These are phyloP conservation scores for Caranx ignobilis DNA, from an alignment of 2,113 vertebrate species.

Conservation along the genomic window DNA sequence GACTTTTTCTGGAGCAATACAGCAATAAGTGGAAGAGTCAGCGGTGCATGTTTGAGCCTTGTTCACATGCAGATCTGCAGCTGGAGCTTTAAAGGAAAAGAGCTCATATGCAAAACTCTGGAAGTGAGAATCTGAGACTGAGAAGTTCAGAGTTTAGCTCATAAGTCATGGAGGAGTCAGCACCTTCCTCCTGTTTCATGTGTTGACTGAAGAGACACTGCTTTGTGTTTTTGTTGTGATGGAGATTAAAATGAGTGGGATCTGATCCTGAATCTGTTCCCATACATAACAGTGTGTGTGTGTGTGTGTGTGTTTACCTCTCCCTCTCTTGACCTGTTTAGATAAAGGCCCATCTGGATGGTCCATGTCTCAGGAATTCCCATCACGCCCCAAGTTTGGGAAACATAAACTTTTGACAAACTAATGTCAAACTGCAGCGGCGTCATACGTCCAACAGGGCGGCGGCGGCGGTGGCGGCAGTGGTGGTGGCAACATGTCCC, in stretches of 20 bases:
- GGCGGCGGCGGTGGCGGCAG: too few species aligned
- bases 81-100: background rate
- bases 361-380: background rate
- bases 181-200: background rate
- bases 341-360: slow-evolving; percentile 13
- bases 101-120: too few species aligned
- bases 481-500: background rate
- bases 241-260: too few species aligned
- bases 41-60: background rate
- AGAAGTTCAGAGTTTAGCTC: background rate
- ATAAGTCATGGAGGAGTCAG: background rate
- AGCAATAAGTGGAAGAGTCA: background rate
- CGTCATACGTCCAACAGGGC: background rate
- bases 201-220: too few species aligned
- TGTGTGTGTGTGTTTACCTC: slow-evolving; percentile 24
- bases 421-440: background rate
- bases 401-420: background rate
- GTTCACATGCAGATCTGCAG: too few species aligned
- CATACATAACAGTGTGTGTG: background rate
- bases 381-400: background rate
- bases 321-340: background rate
- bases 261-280: background rate
- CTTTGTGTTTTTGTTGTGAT: background rate
- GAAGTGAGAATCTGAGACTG: too few species aligned
- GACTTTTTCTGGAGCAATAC: slow-evolving; percentile 1